Percentiles rank a stretch among this genome's conserved stretches.
phyloP scores from a whole-genome alignment of 2,797 vertebrate species.

The Clarias platycephalus region DNA sequence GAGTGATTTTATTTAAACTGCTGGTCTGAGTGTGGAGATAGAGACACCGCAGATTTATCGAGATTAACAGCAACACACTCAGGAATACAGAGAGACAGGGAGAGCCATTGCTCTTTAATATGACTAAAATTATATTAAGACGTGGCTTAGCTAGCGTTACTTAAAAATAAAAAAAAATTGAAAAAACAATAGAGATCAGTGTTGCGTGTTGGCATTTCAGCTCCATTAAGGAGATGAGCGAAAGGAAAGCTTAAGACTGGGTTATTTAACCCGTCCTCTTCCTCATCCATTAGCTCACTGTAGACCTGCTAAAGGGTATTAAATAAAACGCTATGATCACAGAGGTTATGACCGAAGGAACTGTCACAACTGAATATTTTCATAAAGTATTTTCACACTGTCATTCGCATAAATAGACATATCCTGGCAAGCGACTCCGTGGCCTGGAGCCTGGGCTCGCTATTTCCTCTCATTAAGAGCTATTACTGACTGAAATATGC shows the following conservation, averaged over 20 bases:
- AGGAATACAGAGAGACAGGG: conserved; percentile 15
- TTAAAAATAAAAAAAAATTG: conserved; percentile 21
- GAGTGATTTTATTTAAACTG: conserved; percentile 40
- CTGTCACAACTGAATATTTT: conserved; percentile 10
- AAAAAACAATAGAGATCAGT: conserved; percentile 16
- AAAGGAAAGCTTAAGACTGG: conserved; percentile 36
- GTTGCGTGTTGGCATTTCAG: not conserved
- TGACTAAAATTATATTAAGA: conserved; percentile 46
- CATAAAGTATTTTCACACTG: conserved; percentile 22
- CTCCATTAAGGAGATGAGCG: conserved; percentile 45
- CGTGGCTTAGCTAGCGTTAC: conserved; percentile 39
- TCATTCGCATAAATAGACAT: conserved; percentile 21
- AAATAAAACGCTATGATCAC: not conserved
- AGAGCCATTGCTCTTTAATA: conserved; percentile 56
- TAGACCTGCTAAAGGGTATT: conserved; percentile 29
- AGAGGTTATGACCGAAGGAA: not conserved
- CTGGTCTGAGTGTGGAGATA: conserved; percentile 81
- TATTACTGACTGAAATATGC: conserved; percentile 31
- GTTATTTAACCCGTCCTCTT: conserved; percentile 24
- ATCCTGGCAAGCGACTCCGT: not conserved
- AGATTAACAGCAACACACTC: conserved; percentile 61
- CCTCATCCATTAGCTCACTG: conserved; percentile 31
- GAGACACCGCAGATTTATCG: conserved; percentile 82
- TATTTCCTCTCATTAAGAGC: not conserved
- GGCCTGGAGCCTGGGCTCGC: conserved; percentile 12